Conservation (phyloP, 2,888 invertebrate species). For the Meteorus colon region DNA sequence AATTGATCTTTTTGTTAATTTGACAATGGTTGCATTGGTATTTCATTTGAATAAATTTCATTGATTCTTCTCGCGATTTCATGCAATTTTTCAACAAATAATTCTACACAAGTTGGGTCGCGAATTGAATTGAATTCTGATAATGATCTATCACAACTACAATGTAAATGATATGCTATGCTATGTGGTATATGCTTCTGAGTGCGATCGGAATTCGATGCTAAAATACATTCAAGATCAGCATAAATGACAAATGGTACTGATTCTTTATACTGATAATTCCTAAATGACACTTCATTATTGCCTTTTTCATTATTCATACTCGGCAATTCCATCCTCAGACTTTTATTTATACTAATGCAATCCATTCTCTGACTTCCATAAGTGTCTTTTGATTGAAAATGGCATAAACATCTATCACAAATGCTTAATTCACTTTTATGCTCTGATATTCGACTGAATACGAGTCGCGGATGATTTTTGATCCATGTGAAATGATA, state of each 20-base stretch:
- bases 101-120: no score
- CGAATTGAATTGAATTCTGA: no score
- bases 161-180: neutral
- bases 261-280: neutral
- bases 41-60: no score
- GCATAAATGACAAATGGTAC: neutral
- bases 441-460: neutral
- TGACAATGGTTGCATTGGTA: neutral
- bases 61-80: no score
- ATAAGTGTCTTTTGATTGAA: no score
- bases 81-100: no score
- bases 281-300: no score
- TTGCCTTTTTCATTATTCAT: no score
- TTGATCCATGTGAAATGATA: neutral
- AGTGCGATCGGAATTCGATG: neutral
- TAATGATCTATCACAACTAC: neutral
- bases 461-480: neutral
- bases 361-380: no score
- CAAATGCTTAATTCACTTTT: neutral
- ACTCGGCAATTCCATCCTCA: no score
- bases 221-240: neutral
- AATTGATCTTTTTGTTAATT: neutral
- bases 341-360: no score
- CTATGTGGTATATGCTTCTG: neutral
- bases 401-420: no score